Evolutionary conservation across 2,797 vertebrate genomes (phyloP).

Genomic region (Galagoides demidoff): DNA sequence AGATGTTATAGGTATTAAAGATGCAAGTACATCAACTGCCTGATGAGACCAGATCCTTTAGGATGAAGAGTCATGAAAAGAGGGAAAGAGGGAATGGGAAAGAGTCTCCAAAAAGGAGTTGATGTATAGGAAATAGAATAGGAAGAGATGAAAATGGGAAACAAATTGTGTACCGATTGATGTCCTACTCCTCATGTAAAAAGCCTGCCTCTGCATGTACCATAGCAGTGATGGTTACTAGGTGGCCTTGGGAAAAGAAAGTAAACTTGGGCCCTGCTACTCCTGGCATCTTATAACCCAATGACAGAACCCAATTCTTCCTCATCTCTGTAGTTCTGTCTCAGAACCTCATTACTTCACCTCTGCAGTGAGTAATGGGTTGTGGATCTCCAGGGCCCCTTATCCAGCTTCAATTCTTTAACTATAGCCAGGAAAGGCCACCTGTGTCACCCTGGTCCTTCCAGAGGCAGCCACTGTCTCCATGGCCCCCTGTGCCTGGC

Average conservation of each 20-base stretch:
- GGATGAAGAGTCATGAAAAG: too few relatives aligned
- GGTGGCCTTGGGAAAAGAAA: neutral
- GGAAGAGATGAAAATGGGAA: too few relatives aligned
- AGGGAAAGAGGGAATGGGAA: too few relatives aligned
- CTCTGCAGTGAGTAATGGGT: neutral
- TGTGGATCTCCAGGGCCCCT: neutral
- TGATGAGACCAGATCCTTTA: neutral
- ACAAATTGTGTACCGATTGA: neutral
- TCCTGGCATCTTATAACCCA: neutral
- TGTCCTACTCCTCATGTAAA: neutral
- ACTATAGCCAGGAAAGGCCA: too few relatives aligned
- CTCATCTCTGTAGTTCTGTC: neutral
- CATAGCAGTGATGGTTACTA: neutral
- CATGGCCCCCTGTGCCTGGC: neutral
- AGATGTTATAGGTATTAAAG: too few relatives aligned
- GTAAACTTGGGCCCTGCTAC: too few relatives aligned
- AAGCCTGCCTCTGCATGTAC: neutral
- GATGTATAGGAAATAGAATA: neutral
- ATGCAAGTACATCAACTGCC: too few relatives aligned
- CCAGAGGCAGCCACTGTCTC: neutral
- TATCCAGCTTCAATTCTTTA: neutral
- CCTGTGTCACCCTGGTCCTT: neutral
- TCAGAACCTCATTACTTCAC: fast-evolving
- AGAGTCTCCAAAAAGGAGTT: too few relatives aligned
- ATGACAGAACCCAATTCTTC: neutral